phyloP scores from a whole-genome alignment of 2,797 vertebrate genomes.

The Rhinophrynus dorsalis region DNA sequence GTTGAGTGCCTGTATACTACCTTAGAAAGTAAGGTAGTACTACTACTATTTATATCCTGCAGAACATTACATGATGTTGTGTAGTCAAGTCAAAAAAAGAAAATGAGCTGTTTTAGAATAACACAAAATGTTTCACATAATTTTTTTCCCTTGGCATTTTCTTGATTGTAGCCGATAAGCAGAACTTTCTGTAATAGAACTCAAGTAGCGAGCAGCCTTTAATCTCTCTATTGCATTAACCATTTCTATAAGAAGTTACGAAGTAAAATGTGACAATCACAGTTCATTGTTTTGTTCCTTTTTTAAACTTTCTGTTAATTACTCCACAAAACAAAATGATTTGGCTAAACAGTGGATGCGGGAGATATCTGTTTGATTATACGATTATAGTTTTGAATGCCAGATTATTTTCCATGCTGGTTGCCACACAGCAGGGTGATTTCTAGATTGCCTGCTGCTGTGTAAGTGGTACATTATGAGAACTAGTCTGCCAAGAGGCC shows the following conservation, averaged over 20 bases:
- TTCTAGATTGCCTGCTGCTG: constrained; percentile 25
- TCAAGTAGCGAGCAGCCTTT: background rate
- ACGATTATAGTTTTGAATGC: constrained; percentile 32
- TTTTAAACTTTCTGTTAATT: constrained; percentile 18
- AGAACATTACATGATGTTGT: no score
- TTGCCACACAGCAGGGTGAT: constrained; percentile 33
- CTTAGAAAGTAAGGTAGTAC: no score
- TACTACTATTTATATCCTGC: no score
- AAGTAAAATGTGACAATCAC: no score
- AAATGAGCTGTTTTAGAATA: background rate
- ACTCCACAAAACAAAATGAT: background rate
- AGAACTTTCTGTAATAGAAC: constrained; percentile 13
- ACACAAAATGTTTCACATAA: background rate
- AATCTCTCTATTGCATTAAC: constrained; percentile 23
- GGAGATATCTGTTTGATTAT: constrained; percentile 31
- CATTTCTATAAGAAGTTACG: background rate
- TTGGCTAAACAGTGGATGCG: constrained; percentile 1
- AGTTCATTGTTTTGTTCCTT: background rate
- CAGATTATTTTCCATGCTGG: constrained; percentile 43
- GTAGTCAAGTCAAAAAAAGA: no score
- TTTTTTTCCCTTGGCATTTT: no score
- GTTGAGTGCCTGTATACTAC: no score
- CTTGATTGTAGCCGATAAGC: constrained; percentile 2
- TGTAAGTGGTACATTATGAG: constrained; percentile 11
- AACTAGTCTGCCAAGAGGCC: constrained; percentile 20